phyloP scores from a whole-genome alignment of 2,888 invertebrate species.

The Camptogramma bilineatum region DNA sequence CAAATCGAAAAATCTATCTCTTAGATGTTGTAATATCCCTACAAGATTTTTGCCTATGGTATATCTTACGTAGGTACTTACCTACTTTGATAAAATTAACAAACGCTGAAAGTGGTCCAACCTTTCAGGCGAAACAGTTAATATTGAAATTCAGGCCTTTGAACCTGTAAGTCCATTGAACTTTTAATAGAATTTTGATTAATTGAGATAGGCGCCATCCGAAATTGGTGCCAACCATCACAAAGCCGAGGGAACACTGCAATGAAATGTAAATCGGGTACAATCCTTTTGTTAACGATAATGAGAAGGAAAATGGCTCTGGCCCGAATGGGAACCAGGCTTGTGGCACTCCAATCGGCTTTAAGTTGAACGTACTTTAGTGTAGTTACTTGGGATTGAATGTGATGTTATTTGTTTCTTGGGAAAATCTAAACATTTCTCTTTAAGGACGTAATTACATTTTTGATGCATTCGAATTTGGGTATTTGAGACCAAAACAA shows the following conservation, averaged over 20 bases:
- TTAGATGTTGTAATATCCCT: too few relatives aligned
- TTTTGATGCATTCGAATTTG: too few relatives aligned
- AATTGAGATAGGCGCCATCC: constrained; percentile 31
- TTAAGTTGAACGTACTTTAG: constrained; percentile 5
- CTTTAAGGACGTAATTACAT: too few relatives aligned
- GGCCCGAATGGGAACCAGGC: constrained; percentile 51
- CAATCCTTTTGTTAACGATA: constrained; percentile 72
- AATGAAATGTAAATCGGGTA: constrained; percentile 69
- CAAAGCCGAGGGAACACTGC: constrained; percentile 53
- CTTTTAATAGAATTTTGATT: constrained; percentile 30
- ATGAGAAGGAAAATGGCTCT: constrained; percentile 64
- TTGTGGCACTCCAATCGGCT: constrained; percentile 11
- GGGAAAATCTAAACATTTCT: background rate
- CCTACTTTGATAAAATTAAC: background rate
- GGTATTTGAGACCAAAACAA: too few relatives aligned
- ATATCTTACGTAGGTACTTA: too few relatives aligned
- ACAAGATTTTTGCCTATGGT: too few relatives aligned
- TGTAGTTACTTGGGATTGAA: background rate
- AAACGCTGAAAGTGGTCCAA: constrained; percentile 4
- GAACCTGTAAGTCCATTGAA: constrained; percentile 14
- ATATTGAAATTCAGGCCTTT: constrained; percentile 5
- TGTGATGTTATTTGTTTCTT: background rate
- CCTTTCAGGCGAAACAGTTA: constrained; percentile 2
- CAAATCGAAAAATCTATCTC: too few relatives aligned
- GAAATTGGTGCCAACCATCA: constrained; percentile 48